Conservation (phyloP, 2,888 invertebrate genomes). For the Trimorus sp. region DNA sequence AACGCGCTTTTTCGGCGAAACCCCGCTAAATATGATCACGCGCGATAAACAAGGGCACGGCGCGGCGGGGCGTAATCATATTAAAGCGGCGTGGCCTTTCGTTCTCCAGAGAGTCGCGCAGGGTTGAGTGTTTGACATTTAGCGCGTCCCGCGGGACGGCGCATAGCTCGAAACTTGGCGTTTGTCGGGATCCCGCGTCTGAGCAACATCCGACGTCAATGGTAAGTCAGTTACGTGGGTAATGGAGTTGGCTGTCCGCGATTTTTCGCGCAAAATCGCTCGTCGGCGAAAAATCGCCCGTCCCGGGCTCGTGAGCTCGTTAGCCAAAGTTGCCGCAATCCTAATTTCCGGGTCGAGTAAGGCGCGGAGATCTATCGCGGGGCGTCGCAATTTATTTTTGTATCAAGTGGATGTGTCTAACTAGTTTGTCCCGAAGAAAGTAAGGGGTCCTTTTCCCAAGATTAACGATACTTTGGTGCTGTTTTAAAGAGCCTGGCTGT, state of each 20-base stretch:
- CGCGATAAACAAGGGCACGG: conserved; percentile 67
- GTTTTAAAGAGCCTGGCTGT: conserved; percentile 77
- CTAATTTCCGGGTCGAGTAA: conserved; percentile 72
- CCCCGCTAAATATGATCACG: conserved; percentile 36
- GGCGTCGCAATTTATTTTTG: conserved; percentile 79
- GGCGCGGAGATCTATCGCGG: conserved; percentile 75
- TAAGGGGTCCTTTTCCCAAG: conserved; percentile 77
- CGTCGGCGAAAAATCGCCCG: conserved; percentile 58
- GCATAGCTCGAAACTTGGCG: conserved; percentile 65
- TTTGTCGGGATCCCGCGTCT: conserved; percentile 64
- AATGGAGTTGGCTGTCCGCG: conserved; percentile 40
- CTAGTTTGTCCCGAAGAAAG: conserved; percentile 79
- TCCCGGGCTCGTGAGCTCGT: conserved; percentile 51
- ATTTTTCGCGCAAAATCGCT: background rate
- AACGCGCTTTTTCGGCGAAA: conserved; percentile 23
- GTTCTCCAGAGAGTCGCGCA: conserved; percentile 73
- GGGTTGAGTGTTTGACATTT: conserved; percentile 79
- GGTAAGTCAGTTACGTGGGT: conserved; percentile 50
- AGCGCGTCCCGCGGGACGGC: conserved; percentile 77
- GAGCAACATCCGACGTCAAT: conserved; percentile 69
- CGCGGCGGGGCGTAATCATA: conserved; percentile 77
- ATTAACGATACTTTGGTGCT: conserved; percentile 81
- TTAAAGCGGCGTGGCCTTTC: conserved; percentile 78
- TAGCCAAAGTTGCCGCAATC: conserved; percentile 67
- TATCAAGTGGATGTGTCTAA: conserved; percentile 80